Evolutionary conservation across 2,797 vertebrate species (phyloP), one percentile per base, ranked within the genome.

Genomic region (Esox masquinongy): DNA sequence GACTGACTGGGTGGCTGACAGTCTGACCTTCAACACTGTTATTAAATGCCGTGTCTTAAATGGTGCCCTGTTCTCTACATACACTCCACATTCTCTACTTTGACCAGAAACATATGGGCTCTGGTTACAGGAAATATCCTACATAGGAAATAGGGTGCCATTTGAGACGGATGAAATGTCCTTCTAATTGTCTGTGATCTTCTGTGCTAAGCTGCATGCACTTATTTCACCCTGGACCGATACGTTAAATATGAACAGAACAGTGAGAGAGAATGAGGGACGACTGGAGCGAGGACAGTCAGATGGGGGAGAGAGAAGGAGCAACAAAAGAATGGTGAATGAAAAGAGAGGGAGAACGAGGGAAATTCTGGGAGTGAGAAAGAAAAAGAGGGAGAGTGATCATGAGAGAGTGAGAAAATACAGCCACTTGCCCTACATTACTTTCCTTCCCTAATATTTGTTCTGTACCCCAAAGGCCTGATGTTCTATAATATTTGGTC

Each of bases 211-310:
- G 82, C 87, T 87, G 86, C 82, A 85, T 84, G 84, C 74, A 83
- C 79, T 89, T 87, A 86, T 73, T 79, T 83, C 83, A 34, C 77
- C 76, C 82, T 85, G 86, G 87, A 81, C 82, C 50, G 26, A 84
- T 83, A 76, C 74, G 87, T 90, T 89, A 90, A 91, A 89, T 88
- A 90, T 91, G 86, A 90, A 87, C 85, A 85, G 86, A 77, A 81
- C 74, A 50, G 43, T 86, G 72, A 26, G 73, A 81, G 70, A 70
- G 39, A 70, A 68, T 73, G 14, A 29, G 68, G 36, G 67, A 64
- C 34, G 68, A 63, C 53, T 53, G 78, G 17, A 67, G 49, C 68
- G 69, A 56, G 76, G 61, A 72, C 22, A 64, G 61, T 11, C n/a
- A 22, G 61, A 26, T 26, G n/a, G 47, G 39, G 16, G 53, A 49